Base-by-base conservation (phyloP, 1,140 invertebrate species). In the Drosophila sp. region DNA sequence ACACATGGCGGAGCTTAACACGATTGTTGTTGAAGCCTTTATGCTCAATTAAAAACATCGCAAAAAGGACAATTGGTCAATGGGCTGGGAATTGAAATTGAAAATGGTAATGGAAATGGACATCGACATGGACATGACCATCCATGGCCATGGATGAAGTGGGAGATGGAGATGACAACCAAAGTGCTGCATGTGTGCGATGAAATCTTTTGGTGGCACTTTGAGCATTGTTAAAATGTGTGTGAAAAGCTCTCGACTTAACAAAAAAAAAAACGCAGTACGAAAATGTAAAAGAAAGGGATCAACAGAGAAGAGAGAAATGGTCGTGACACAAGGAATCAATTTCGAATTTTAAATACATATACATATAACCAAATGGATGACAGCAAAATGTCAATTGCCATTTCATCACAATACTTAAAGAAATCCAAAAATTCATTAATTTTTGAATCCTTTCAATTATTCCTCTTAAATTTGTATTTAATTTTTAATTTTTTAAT, bases 1-100 rank as follows among this genome's bases (percentile, higher is more conserved):
- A 87, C 83, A 79, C 79, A 69, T 64, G 83, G 64, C 65, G 67
- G 70, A 75, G 83, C 74, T 70, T 66, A 66, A 76, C 72, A 76
- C 72, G 60, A 73, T 80, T 78, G 72, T 60, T 30, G 30, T 29
- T 58, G 63, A 62, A 50, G 57, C 71, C 33, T 75, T 75, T 76
- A 76, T 75, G 50, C 73, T 58, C 73, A 65, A 76, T 76, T 76
- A 70, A 76, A 70, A 64, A 61, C 44, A 47, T 40, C 23, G 25
- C 40, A 61, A 61, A 60, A 61, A 61, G 40, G 38, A 41, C 35
- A 44, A 50, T 50, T 38, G 60, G 60, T 8, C 23, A 58, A 58
- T 35, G 29, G 32, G 35, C 32, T 50, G 44, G 44, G 44, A 50
- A 50, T 50, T 25, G 44, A 23, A 27, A 50, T 27, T 25, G 44